Percentiles rank a stretch among this genome's conserved stretches.
These are phyloP conservation scores for Cheilosia scutellata DNA, from an alignment of 2,888 invertebrate species.

Conservation along the genomic window DNA sequence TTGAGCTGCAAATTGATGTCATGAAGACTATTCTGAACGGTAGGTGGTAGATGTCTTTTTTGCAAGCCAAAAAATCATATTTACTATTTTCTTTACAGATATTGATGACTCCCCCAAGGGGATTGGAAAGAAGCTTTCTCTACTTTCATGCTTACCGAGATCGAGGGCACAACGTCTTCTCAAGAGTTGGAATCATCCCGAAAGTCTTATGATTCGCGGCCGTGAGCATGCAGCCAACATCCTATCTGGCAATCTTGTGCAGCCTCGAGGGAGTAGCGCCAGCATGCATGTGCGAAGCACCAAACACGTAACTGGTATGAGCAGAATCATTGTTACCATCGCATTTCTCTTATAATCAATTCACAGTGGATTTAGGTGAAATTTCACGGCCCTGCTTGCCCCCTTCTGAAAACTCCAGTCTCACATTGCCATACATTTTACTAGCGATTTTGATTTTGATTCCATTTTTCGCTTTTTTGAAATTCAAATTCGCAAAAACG, in stretches of 20 bases:
- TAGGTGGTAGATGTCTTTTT: constrained; percentile 81
- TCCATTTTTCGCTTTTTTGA: constrained; percentile 56
- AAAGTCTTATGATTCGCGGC: constrained; percentile 91
- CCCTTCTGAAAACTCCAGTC: constrained; percentile 2
- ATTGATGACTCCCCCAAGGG: constrained; percentile 85
- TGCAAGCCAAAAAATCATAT: background rate
- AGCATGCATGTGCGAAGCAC: constrained; percentile 56
- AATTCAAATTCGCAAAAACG: constrained; percentile 18
- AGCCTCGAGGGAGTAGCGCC: constrained; percentile 78
- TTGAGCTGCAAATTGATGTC: constrained; percentile 94
- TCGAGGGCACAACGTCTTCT: constrained; percentile 91
- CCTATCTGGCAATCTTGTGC: constrained; percentile 88
- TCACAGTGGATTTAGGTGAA: constrained; percentile 48
- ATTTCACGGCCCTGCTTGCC: constrained; percentile 24
- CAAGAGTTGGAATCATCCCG: constrained; percentile 91
- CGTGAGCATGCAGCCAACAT: constrained; percentile 92
- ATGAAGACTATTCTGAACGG: constrained; percentile 93
- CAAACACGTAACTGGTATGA: constrained; percentile 61
- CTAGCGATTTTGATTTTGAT: constrained; percentile 54
- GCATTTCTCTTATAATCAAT: constrained; percentile 1
- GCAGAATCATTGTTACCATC: no score
- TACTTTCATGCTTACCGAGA: constrained; percentile 90
- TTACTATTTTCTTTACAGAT: constrained; percentile 80
- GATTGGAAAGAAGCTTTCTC: constrained; percentile 89
- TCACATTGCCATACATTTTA: constrained; percentile 38